Evolutionary conservation across 2,797 vertebrate species (phyloP).

Genomic region (Muscicapa striata): DNA sequence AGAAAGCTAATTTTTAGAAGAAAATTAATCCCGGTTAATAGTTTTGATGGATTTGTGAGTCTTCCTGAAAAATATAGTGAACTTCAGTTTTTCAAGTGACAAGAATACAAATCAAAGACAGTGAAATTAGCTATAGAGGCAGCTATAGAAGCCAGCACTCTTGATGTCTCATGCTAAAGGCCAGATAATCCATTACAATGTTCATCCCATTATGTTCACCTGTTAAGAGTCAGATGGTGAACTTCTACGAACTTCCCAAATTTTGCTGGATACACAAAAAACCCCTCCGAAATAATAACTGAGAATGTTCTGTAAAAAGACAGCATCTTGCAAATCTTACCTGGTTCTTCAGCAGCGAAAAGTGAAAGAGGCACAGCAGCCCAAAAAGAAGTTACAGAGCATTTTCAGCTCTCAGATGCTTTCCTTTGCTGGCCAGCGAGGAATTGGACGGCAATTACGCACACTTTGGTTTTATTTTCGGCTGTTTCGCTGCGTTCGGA

Average conservation of each 20-base stretch:
- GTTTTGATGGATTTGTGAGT: neutral
- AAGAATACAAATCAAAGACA: neutral
- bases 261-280: neutral
- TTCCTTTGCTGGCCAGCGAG: neutral
- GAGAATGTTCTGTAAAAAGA: neutral
- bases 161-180: neutral
- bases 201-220: neutral
- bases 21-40: neutral
- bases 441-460: neutral
- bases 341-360: neutral
- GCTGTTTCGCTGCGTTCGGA: neutral
- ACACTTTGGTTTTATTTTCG: neutral
- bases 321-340: slow-evolving; percentile 43
- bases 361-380: neutral
- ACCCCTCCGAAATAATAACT: rapidly evolving
- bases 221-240: neutral
- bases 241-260: neutral
- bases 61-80: neutral
- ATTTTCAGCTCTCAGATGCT: neutral
- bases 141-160: neutral
- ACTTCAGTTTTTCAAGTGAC: neutral
- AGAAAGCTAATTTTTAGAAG: neutral
- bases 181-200: neutral
- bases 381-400: neutral
- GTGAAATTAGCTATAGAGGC: neutral